Evolutionary conservation across 2,113 vertebrate species (phyloP).

Genomic region (Hirundichthys speculiger): DNA sequence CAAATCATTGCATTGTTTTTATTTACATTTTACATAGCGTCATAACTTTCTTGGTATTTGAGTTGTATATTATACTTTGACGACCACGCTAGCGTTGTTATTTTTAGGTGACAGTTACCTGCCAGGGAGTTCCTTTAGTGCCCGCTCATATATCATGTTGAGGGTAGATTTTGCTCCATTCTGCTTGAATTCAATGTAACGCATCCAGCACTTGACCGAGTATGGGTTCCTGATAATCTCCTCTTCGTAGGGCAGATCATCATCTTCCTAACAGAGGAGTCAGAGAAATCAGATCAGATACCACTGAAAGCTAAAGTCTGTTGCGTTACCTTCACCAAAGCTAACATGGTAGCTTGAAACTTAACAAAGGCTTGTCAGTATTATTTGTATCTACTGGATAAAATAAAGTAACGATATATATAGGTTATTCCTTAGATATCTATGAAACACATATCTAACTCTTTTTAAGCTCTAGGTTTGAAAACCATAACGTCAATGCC

Average conservation of each 20-base stretch:
- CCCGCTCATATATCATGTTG: constrained; percentile 91
- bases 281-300: not conserved
- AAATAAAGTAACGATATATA: not conserved
- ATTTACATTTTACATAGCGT: no score
- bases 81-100: no score
- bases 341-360: not conserved
- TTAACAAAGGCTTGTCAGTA: no score
- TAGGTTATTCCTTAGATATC: no score
- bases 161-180: constrained; percentile 82
- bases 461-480: not conserved
- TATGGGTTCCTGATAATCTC: constrained; percentile 94
- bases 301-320: not conserved
- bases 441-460: not conserved
- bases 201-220: constrained; percentile 93
- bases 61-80: not conserved
- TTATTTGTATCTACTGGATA: not conserved
- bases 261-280: constrained; percentile 83
- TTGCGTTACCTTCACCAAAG: not conserved
- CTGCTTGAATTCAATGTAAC: constrained; percentile 92
- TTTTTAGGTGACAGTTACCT: constrained; percentile 75
- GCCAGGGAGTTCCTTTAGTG: constrained; percentile 90
- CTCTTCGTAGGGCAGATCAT: constrained; percentile 93
- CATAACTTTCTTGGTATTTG: no score
- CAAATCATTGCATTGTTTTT: no score
- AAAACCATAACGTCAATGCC: not conserved